phyloP scores from a whole-genome alignment of 2,888 invertebrate genomes.

The Spicauda simplicius region DNA sequence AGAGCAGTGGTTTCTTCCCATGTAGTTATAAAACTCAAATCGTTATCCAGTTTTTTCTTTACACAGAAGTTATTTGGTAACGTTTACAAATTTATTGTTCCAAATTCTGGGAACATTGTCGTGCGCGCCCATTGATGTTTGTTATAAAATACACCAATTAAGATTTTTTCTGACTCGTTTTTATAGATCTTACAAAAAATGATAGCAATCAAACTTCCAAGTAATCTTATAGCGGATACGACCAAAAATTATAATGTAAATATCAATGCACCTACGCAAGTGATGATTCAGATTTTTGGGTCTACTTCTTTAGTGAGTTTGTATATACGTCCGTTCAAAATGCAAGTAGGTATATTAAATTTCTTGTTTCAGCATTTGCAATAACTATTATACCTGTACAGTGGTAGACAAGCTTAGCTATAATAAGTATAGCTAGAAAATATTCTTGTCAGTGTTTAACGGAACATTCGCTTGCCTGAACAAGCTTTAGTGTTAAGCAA shows the following conservation, averaged over 20 bases:
- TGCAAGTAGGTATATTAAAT: not conserved
- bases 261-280: not conserved
- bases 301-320: not conserved
- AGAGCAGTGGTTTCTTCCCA: conserved; percentile 15
- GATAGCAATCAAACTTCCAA: conserved; percentile 2
- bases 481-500: too few relatives aligned
- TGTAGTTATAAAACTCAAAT: not conserved
- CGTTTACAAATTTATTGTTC: conserved; percentile 79
- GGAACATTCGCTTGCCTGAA: too few relatives aligned
- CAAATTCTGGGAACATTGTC: conserved; percentile 71
- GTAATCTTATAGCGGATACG: not conserved
- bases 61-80: conserved; percentile 81
- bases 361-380: not conserved
- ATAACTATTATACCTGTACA: too few relatives aligned
- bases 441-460: too few relatives aligned
- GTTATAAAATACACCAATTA: conserved; percentile 49
- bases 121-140: conserved; percentile 70
- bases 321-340: not conserved
- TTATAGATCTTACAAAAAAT: conserved; percentile 19
- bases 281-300: not conserved
- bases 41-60: conserved; percentile 50
- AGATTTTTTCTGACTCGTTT: conserved; percentile 22
- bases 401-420: too few relatives aligned
- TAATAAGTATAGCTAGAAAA: too few relatives aligned
- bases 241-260: not conserved